These are phyloP conservation scores for Lasiurus borealis DNA, from an alignment of 2,113 vertebrate species.

Conservation along the genomic window DNA sequence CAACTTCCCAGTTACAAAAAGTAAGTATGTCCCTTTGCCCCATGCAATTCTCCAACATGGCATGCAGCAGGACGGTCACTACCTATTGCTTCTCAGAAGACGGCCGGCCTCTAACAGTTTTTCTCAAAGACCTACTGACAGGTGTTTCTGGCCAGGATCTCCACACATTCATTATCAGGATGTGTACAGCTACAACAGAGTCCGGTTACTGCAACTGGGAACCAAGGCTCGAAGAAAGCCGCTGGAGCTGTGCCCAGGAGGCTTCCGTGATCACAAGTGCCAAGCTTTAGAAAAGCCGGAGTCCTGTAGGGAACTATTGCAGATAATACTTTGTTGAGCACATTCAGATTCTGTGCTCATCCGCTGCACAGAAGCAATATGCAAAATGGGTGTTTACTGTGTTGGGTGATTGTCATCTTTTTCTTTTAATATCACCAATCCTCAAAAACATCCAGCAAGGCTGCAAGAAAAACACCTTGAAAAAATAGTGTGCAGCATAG, in stretches of 20 bases:
- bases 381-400: not conserved
- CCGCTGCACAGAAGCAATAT: not conserved
- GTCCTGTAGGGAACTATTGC: not conserved
- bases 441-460: not conserved
- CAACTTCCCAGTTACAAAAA: not conserved
- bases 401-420: not conserved
- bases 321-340: not conserved
- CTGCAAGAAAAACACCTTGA: not conserved
- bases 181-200: not conserved
- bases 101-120: not conserved
- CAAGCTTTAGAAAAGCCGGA: not conserved
- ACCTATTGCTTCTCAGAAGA: not conserved
- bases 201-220: not conserved
- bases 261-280: not conserved
- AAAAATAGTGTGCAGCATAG: not conserved
- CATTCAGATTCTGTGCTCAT: not conserved
- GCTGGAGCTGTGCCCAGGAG: not conserved
- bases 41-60: not conserved
- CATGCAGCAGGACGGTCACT: not conserved
- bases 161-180: not conserved
- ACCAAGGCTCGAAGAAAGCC: not conserved
- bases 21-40: not conserved
- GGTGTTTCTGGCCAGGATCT: not conserved
- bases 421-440: slow-evolving; percentile 42
- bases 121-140: not conserved